phyloP scores from a whole-genome alignment of 2,797 vertebrate genomes.

The Xyrichtys novacula region DNA sequence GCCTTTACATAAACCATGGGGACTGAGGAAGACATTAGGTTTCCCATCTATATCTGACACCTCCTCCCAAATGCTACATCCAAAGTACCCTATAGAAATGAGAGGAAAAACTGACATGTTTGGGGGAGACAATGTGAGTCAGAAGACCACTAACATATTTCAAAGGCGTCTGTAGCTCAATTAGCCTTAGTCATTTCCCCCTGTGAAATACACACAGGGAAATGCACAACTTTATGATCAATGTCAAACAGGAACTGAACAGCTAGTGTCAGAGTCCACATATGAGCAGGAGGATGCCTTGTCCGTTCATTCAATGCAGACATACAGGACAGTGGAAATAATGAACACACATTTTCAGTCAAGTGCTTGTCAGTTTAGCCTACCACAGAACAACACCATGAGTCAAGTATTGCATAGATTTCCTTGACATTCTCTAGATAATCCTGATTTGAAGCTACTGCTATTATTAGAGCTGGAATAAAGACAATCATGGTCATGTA shows the following conservation, averaged over 20 bases:
- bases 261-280: constrained; percentile 7
- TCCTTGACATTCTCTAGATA: constrained; percentile 68
- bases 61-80: constrained; percentile 46
- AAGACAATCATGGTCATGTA: constrained; percentile 37
- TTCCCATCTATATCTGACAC: constrained; percentile 23
- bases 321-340: constrained; percentile 55
- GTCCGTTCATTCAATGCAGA: constrained; percentile 48
- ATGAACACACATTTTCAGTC: constrained; percentile 70
- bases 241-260: not conserved
- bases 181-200: constrained; percentile 20
- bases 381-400: constrained; percentile 59
- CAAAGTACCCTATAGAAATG: constrained; percentile 23
- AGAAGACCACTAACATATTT: constrained; percentile 15
- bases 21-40: constrained; percentile 35
- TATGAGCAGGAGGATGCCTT: constrained; percentile 29
- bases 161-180: not conserved
- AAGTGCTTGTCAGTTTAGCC: constrained; percentile 70
- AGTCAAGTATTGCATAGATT: constrained; percentile 82
- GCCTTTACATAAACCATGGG: constrained; percentile 21
- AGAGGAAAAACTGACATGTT: constrained; percentile 12
- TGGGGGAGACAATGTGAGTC: constrained; percentile 21
- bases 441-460: constrained; percentile 66
- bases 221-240: constrained; percentile 6
- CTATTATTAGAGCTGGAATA: constrained; percentile 32
- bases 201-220: constrained; percentile 28